Evolutionary conservation across 1,140 invertebrate genomes (phyloP).

Genomic region (Cyrtorhinus lividipennis): DNA sequence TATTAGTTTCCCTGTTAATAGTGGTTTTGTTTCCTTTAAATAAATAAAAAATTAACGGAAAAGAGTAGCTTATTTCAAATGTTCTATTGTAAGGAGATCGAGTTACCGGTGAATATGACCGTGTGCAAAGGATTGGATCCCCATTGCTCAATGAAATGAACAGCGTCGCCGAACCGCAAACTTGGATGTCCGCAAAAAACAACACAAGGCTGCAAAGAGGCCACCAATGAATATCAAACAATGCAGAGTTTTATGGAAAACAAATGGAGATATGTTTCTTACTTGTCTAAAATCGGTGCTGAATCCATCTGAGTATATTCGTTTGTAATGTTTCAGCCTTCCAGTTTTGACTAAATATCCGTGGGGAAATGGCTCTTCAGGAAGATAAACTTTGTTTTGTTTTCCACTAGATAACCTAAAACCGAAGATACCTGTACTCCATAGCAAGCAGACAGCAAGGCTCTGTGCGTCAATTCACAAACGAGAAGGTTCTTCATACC

Average conservation of each 20-base stretch:
- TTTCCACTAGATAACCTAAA: slow-evolving; percentile 59
- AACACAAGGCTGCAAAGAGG: slow-evolving; percentile 62
- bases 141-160: slow-evolving; percentile 93
- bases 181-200: slow-evolving; percentile 96
- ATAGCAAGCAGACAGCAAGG: too few species aligned
- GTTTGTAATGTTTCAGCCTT: slow-evolving; percentile 74
- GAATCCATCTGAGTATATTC: slow-evolving; percentile 72
- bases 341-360: slow-evolving; percentile 69
- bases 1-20: too few species aligned
- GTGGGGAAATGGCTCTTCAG: slow-evolving; percentile 94
- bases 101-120: slow-evolving; percentile 77
- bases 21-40: too few species aligned
- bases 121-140: slow-evolving; percentile 74
- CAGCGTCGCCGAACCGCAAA: slow-evolving; percentile 88
- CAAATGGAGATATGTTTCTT: too few species aligned
- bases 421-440: too few species aligned
- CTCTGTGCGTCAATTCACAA: too few species aligned
- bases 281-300: slow-evolving; percentile 68
- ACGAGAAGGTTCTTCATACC: slow-evolving; percentile 39
- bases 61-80: too few species aligned
- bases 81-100: too few species aligned
- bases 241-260: too few species aligned
- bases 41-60: too few species aligned
- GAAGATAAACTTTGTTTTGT: slow-evolving; percentile 78
- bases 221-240: too few species aligned